These are phyloP conservation scores for Sebastiscus albofasciatus DNA, from an alignment of 2,797 vertebrate species.

Conservation along the genomic window DNA sequence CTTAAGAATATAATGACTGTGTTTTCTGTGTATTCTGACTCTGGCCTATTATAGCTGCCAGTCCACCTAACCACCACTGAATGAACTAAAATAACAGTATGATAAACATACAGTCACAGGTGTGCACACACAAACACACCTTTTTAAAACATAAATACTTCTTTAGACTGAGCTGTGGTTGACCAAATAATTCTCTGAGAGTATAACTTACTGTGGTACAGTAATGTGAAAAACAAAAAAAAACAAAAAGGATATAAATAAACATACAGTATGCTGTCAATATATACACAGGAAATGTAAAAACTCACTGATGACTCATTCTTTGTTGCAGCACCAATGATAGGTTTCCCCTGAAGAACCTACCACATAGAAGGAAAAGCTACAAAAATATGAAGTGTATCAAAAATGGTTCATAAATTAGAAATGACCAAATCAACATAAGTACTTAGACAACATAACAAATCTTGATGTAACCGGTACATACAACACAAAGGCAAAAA, in stretches of 20 bases:
- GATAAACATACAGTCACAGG: slow-evolving; percentile 63
- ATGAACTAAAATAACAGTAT: slow-evolving; percentile 57
- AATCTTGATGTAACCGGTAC: slow-evolving; percentile 95
- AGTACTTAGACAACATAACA: slow-evolving; percentile 86
- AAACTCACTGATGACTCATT: slow-evolving; percentile 77
- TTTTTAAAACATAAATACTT: slow-evolving; percentile 81
- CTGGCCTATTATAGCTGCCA: slow-evolving; percentile 81
- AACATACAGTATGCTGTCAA: slow-evolving; percentile 86
- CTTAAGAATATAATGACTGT: slow-evolving; percentile 75
- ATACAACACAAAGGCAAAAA: slow-evolving; percentile 86
- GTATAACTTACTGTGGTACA: slow-evolving; percentile 84
- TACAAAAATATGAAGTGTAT: slow-evolving; percentile 76
- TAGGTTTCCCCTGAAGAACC: slow-evolving; percentile 79
- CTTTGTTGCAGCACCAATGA: slow-evolving; percentile 86
- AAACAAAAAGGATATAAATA: slow-evolving; percentile 84
- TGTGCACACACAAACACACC: slow-evolving; percentile 73
- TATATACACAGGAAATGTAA: slow-evolving; percentile 91
- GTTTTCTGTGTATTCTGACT: slow-evolving; percentile 67
- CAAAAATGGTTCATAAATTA: slow-evolving; percentile 91
- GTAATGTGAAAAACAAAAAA: slow-evolving; percentile 76
- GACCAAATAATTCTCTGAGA: slow-evolving; percentile 81
- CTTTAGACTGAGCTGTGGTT: slow-evolving; percentile 72
- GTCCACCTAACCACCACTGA: slow-evolving; percentile 66
- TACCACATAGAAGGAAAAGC: slow-evolving; percentile 79
- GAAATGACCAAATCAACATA: slow-evolving; percentile 87